A percentile compares a stretch with the other conserved stretches of the same genome.
Evolutionary conservation across 2,888 invertebrate species (phyloP).

Genomic region (Drosophila antonietae): DNA sequence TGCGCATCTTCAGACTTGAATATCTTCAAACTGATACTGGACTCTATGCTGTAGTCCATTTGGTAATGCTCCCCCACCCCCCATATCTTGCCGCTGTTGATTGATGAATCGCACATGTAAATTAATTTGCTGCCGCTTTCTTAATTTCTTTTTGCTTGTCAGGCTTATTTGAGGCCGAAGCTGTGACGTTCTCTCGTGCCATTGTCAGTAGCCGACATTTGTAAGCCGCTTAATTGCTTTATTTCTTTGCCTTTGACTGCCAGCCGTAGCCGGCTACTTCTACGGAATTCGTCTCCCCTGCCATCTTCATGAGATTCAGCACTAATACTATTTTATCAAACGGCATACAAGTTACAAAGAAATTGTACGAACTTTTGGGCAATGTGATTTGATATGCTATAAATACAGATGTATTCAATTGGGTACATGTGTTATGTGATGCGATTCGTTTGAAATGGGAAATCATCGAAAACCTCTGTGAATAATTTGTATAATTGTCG

Average conservation of each 20-base stretch:
- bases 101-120: constrained; percentile 82
- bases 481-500: background rate
- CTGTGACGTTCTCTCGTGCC: constrained; percentile 49
- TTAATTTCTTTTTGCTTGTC: constrained; percentile 77
- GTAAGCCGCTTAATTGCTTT: constrained; percentile 81
- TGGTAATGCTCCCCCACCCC: background rate
- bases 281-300: constrained; percentile 42
- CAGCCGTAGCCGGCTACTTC: constrained; percentile 2
- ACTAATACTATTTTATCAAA: constrained; percentile 29
- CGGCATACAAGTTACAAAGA: constrained; percentile 12
- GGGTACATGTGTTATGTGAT: constrained; percentile 3
- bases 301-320: constrained; percentile 30
- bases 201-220: constrained; percentile 68
- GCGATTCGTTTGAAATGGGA: background rate
- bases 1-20: constrained; percentile 48
- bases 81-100: constrained; percentile 46
- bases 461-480: background rate
- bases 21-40: constrained; percentile 27
- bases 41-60: constrained; percentile 18
- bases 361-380: constrained; percentile 33
- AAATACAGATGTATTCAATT: background rate
- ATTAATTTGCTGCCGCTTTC: constrained; percentile 79
- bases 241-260: constrained; percentile 64
- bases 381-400: constrained; percentile 33
- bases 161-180: constrained; percentile 62